Conservation (phyloP, 2,113 vertebrate species). For the Pseudopipra pipra region DNA sequence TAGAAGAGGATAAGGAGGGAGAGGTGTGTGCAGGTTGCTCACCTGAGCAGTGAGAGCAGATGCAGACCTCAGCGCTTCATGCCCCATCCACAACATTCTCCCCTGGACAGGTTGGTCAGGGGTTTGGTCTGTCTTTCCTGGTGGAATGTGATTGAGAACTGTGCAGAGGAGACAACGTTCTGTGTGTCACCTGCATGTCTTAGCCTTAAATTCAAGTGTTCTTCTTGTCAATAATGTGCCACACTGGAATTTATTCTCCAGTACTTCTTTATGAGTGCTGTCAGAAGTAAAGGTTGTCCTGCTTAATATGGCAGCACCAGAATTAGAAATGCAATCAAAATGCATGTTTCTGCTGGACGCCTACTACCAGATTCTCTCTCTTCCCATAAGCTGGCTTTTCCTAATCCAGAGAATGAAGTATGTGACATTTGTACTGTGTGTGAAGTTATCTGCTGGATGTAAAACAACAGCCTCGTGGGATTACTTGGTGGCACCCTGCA, state of each 20-base stretch:
- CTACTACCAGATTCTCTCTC: background rate
- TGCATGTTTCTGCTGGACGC: background rate
- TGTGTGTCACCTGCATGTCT: background rate
- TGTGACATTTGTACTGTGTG: background rate
- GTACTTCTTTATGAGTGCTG: background rate
- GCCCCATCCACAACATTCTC: background rate
- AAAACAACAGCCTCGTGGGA: background rate
- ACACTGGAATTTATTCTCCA: background rate
- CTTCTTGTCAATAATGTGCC: background rate
- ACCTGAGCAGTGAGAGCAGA: background rate
- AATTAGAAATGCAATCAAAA: constrained; percentile 3
- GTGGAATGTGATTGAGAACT: background rate
- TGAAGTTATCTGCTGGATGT: background rate
- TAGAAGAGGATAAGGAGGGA: background rate
- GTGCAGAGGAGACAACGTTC: background rate
- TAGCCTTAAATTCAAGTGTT: background rate
- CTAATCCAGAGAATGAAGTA: constrained; percentile 1
- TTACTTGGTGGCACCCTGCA: background rate
- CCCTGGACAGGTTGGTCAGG: background rate
- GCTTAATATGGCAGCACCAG: background rate
- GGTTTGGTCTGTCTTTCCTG: background rate
- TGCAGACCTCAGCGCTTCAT: background rate
- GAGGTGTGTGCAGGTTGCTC: background rate
- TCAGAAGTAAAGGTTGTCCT: background rate
- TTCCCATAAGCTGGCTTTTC: background rate